A percentile compares a stretch with the other conserved stretches of the same genome.
These are phyloP conservation scores for Pissodes strobi DNA, from an alignment of 1,140 invertebrate species.

Conservation along the genomic window DNA sequence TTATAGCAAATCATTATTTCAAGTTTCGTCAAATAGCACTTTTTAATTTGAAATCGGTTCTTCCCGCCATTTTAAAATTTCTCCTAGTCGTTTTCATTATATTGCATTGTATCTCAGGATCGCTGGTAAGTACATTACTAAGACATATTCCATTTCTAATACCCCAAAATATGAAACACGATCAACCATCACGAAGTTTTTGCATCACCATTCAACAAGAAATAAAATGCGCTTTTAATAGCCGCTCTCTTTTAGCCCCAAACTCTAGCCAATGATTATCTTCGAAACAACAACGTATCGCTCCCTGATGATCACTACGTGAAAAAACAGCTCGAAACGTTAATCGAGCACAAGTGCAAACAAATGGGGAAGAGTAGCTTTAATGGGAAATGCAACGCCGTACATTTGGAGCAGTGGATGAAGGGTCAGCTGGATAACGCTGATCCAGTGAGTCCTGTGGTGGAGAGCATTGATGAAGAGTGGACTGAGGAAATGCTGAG, in stretches of 20 bases:
- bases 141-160: conserved; percentile 1
- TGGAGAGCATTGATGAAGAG: conserved; percentile 61
- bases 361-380: conserved; percentile 62
- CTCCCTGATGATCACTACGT: conserved; percentile 16
- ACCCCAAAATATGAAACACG: background rate
- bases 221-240: conserved; percentile 35
- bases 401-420: conserved; percentile 77
- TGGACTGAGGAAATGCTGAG: conserved; percentile 74
- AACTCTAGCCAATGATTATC: conserved; percentile 37
- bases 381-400: conserved; percentile 63
- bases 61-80: too few relatives aligned
- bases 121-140: background rate
- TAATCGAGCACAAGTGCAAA: conserved; percentile 65
- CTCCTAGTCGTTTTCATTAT: too few relatives aligned
- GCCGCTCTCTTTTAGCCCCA: conserved; percentile 37
- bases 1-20: too few relatives aligned
- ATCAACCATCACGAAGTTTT: background rate
- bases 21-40: too few relatives aligned
- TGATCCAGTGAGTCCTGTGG: conserved; percentile 52
- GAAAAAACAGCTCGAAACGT: conserved; percentile 59
- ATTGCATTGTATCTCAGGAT: too few relatives aligned
- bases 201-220: background rate
- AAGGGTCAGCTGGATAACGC: conserved; percentile 59
- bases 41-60: too few relatives aligned
- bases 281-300: conserved; percentile 5